Conservation (phyloP, 1,140 invertebrate species). For the Psilanteris sp. region DNA sequence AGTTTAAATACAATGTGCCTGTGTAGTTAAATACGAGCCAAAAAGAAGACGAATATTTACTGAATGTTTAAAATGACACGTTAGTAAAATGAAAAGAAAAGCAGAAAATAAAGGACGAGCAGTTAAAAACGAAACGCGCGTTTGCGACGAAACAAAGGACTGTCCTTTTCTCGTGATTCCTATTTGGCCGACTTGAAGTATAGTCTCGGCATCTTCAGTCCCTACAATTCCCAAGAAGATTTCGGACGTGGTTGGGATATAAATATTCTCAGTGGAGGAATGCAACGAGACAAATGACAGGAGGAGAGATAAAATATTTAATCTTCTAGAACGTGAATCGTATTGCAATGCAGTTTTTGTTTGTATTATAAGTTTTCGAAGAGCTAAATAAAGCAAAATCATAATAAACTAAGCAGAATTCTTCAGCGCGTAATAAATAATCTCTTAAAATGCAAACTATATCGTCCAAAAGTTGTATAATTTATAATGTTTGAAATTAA, state of each 20-base stretch:
- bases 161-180: slow-evolving; percentile 58
- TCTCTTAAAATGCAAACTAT: too few species aligned
- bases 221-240: slow-evolving; percentile 68
- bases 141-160: slow-evolving; percentile 48
- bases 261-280: slow-evolving; percentile 67
- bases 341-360: slow-evolving; percentile 55
- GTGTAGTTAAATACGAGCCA: too few species aligned
- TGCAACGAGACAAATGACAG: slow-evolving; percentile 64
- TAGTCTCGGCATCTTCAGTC: slow-evolving; percentile 57
- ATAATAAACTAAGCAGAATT: slow-evolving; percentile 42
- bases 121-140: slow-evolving; percentile 51
- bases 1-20: too few species aligned
- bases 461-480: too few species aligned
- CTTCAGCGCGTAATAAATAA: slow-evolving; percentile 31
- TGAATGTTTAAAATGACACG: slow-evolving; percentile 51
- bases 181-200: slow-evolving; percentile 53
- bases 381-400: slow-evolving; percentile 56
- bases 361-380: slow-evolving; percentile 55
- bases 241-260: slow-evolving; percentile 67
- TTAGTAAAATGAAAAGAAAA: slow-evolving; percentile 57
- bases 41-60: slow-evolving; percentile 39
- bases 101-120: slow-evolving; percentile 20
- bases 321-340: slow-evolving; percentile 62
- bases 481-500: too few species aligned
- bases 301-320: slow-evolving; percentile 63